Percentiles rank a stretch among this genome's conserved stretches.
These are phyloP conservation scores for Cremastobaeus sp. DNA, from an alignment of 2,888 invertebrate genomes.

Conservation along the genomic window DNA sequence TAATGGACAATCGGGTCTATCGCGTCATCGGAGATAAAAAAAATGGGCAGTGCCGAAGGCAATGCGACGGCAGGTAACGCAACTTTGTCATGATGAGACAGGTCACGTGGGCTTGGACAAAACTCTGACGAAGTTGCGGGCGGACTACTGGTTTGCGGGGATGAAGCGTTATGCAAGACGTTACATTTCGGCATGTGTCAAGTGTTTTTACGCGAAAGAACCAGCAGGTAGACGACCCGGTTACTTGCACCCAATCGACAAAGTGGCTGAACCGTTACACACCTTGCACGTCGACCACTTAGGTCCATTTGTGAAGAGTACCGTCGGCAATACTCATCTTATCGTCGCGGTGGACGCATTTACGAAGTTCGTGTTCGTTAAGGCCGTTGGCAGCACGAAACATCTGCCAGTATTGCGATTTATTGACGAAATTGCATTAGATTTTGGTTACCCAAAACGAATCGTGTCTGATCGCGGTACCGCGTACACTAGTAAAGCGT, in stretches of 20 bases:
- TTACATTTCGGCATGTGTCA: slow-evolving; percentile 74
- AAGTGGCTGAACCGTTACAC: slow-evolving; percentile 73
- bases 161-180: slow-evolving; percentile 73
- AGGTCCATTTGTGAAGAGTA: slow-evolving; percentile 74
- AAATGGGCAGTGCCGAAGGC: slow-evolving; percentile 70
- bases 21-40: not conserved
- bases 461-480: slow-evolving; percentile 75
- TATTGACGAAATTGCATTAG: slow-evolving; percentile 6
- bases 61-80: slow-evolving; percentile 66
- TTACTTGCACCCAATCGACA: slow-evolving; percentile 75
- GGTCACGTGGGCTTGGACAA: slow-evolving; percentile 74
- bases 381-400: slow-evolving; percentile 68
- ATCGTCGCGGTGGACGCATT: slow-evolving; percentile 74
- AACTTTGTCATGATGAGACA: slow-evolving; percentile 73
- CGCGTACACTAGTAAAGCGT: slow-evolving; percentile 69
- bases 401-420: slow-evolving; percentile 65
- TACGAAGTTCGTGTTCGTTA: slow-evolving; percentile 71
- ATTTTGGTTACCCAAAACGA: slow-evolving; percentile 52
- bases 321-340: slow-evolving; percentile 69
- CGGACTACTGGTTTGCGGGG: slow-evolving; percentile 75
- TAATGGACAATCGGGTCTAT: not conserved
- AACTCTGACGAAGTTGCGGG: slow-evolving; percentile 66
- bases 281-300: slow-evolving; percentile 77
- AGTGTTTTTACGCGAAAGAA: slow-evolving; percentile 73
- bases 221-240: slow-evolving; percentile 60